Conservation (phyloP, 2,113 vertebrate species). For the Gorsachius goisagi region DNA sequence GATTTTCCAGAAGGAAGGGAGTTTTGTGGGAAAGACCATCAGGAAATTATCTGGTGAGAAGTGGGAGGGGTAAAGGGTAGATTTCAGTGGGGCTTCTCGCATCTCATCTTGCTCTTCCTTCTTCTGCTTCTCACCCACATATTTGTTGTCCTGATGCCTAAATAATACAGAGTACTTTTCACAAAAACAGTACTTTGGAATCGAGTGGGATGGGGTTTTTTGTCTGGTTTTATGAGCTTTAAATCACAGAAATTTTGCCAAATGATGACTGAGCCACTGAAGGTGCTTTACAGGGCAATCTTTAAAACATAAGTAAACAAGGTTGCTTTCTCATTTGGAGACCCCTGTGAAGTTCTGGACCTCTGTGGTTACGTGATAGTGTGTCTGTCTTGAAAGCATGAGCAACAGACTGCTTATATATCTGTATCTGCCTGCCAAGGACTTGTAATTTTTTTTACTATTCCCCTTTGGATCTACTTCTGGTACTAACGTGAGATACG, state of each 20-base stretch:
- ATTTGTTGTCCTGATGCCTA: background rate
- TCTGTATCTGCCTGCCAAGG: background rate
- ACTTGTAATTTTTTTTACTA: background rate
- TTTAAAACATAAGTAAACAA: background rate
- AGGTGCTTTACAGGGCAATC: background rate
- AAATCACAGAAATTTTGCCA: background rate
- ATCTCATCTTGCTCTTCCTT: background rate
- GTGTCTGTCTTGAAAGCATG: background rate
- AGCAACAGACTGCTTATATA: background rate
- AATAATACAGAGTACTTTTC: background rate
- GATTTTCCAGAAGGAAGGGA: background rate
- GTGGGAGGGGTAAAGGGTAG: background rate
- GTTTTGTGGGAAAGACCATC: background rate
- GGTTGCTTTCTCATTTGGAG: background rate
- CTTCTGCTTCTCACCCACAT: background rate
- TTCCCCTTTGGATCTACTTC: background rate
- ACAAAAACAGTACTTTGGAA: background rate
- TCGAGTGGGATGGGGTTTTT: rapidly evolving
- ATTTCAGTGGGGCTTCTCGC: background rate
- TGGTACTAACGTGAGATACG: rapidly evolving
- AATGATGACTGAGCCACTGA: background rate
- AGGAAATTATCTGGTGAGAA: background rate
- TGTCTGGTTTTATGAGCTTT: background rate
- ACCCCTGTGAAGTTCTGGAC: background rate
- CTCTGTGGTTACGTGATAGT: background rate